A percentile compares a stretch with the other conserved stretches of the same genome.
Conservation (phyloP, 2,797 vertebrate species). For the Octomys mimax region DNA sequence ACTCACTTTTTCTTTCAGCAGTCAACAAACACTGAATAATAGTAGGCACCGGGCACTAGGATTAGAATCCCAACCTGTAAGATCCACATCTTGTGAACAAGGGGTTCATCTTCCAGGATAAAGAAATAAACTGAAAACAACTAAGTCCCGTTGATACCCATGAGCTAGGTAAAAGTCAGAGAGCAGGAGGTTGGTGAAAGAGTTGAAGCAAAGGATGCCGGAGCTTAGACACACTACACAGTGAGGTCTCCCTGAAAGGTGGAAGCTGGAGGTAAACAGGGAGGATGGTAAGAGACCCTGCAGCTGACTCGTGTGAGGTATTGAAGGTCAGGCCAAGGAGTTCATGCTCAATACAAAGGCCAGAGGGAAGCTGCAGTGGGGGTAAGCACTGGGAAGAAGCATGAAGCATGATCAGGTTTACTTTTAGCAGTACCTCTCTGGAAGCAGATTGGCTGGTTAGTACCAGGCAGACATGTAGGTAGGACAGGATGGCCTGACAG, state of each 20-base stretch:
- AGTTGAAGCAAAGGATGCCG: background rate
- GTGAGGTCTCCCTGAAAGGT: fast-evolving
- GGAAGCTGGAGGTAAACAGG: background rate
- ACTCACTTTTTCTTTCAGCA: background rate
- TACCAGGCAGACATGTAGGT: background rate
- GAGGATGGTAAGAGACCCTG: fast-evolving
- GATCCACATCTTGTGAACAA: background rate
- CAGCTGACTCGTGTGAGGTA: background rate
- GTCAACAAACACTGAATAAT: background rate
- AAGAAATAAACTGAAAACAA: background rate
- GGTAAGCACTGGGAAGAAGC: background rate
- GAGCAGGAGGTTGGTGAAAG: background rate
- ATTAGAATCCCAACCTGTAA: background rate
- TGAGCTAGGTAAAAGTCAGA: background rate
- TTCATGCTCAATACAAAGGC: background rate
- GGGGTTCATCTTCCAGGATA: background rate
- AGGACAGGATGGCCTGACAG: background rate
- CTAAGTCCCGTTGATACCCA: background rate
- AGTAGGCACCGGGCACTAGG: background rate
- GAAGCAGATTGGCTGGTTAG: background rate
- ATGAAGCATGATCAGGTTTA: background rate
- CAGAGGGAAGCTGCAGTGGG: background rate
- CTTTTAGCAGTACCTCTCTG: background rate
- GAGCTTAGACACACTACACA: background rate
- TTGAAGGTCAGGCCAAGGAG: background rate